phyloP scores from a whole-genome alignment of 2,888 invertebrate species.

The Actias luna region DNA sequence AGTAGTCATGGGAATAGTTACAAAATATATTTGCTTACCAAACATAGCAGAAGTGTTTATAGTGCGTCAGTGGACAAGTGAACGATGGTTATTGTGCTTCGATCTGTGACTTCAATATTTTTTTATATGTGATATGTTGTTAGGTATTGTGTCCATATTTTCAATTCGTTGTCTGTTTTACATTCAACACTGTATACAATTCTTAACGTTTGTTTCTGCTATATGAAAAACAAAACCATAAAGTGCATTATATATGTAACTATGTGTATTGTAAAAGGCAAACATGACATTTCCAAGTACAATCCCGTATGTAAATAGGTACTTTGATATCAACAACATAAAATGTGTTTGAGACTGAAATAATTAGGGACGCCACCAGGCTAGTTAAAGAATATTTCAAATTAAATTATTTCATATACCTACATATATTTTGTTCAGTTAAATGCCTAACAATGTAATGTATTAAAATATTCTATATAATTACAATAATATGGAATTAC shows the following conservation, averaged over 20 bases:
- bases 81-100: background rate
- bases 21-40: constrained; percentile 44
- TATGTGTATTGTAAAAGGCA: constrained; percentile 17
- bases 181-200: background rate
- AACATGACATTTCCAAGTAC: constrained; percentile 23
- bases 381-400: background rate
- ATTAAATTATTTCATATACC: background rate
- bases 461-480: background rate
- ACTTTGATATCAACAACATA: constrained; percentile 48
- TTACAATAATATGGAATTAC: too few species aligned
- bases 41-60: constrained; percentile 35
- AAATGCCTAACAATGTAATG: too few species aligned
- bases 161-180: background rate
- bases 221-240: constrained; percentile 15
- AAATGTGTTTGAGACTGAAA: constrained; percentile 37
- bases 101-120: background rate
- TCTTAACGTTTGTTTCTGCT: constrained; percentile 8
- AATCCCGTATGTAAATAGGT: constrained; percentile 35
- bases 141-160: background rate
- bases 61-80: background rate
- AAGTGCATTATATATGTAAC: constrained; percentile 13
- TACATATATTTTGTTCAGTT: background rate
- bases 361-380: constrained; percentile 24
- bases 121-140: too few species aligned
- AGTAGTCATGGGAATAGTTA: constrained; percentile 28